These are phyloP conservation scores for Leptoclinus maculatus DNA, from an alignment of 2,797 vertebrate genomes.

Conservation along the genomic window DNA sequence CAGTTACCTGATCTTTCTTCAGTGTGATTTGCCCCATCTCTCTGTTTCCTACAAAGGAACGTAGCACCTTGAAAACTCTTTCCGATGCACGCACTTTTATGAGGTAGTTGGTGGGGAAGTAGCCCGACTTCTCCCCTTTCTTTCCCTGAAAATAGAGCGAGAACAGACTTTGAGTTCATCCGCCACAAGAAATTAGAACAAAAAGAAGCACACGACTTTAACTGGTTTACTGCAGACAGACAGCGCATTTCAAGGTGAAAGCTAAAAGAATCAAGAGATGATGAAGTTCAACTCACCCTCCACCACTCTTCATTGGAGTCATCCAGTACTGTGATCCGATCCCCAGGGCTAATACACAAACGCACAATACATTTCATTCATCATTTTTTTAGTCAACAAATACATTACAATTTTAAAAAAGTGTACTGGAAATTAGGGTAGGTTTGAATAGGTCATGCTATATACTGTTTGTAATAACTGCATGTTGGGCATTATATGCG, in stretches of 20 bases:
- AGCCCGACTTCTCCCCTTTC: slow-evolving; percentile 83
- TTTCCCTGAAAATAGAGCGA: slow-evolving; percentile 73
- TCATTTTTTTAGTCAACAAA: background rate
- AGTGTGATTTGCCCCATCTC: slow-evolving; percentile 95
- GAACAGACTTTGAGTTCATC: slow-evolving; percentile 1
- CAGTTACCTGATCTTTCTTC: slow-evolving; percentile 92
- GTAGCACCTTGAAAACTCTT: slow-evolving; percentile 89
- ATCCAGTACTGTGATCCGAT: slow-evolving; percentile 95
- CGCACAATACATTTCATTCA: background rate
- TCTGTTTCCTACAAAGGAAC: slow-evolving; percentile 93
- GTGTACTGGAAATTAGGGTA: background rate
- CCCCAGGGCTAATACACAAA: slow-evolving; percentile 87
- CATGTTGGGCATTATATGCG: background rate
- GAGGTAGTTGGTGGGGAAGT: slow-evolving; percentile 91
- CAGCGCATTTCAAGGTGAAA: background rate
- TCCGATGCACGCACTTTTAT: slow-evolving; percentile 92
- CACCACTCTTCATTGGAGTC: slow-evolving; percentile 99
- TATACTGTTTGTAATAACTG: background rate
- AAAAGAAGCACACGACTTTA: background rate
- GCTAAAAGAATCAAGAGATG: background rate
- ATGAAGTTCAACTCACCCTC: slow-evolving; percentile 84
- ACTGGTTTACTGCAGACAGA: background rate
- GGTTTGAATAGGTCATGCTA: background rate
- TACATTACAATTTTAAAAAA: background rate
- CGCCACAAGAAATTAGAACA: background rate